Evolutionary conservation across 1,140 invertebrate genomes (phyloP).

Genomic region (Drosophila arawakana): DNA sequence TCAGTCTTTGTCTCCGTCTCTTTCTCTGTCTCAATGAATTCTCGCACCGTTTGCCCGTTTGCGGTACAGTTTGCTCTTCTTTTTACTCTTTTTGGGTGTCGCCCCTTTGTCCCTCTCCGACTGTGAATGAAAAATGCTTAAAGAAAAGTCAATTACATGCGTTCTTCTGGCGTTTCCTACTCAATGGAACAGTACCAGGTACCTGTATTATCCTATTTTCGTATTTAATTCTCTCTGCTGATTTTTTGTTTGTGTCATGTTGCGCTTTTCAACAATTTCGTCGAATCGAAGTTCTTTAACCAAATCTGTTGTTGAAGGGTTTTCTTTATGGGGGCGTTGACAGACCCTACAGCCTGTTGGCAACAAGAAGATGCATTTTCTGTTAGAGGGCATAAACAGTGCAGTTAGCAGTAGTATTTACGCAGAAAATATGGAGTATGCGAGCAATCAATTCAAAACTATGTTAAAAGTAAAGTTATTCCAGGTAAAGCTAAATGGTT

Average conservation of each 20-base stretch:
- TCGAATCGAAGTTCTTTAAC: slow-evolving; percentile 52
- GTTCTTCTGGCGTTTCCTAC: slow-evolving; percentile 58
- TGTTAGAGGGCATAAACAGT: no score
- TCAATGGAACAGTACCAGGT: not conserved
- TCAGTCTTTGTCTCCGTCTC: slow-evolving; percentile 39
- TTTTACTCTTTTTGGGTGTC: slow-evolving; percentile 16
- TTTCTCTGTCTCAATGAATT: slow-evolving; percentile 67
- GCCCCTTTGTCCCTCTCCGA: slow-evolving; percentile 33
- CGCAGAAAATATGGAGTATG: no score
- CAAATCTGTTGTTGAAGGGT: slow-evolving; percentile 65
- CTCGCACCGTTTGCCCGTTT: slow-evolving; percentile 46
- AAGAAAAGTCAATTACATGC: slow-evolving; percentile 81
- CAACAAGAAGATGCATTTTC: not conserved
- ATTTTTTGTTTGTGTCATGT: slow-evolving; percentile 64
- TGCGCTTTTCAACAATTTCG: slow-evolving; percentile 73
- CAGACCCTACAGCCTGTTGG: slow-evolving; percentile 1
- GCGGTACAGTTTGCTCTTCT: slow-evolving; percentile 16
- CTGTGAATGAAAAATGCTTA: slow-evolving; percentile 48
- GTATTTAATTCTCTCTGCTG: slow-evolving; percentile 23
- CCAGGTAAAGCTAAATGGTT: no score
- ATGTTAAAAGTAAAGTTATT: no score
- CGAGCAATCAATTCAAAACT: no score
- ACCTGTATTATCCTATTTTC: slow-evolving; percentile 50
- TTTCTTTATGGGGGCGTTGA: slow-evolving; percentile 38
- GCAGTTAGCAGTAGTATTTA: no score